phyloP scores from a whole-genome alignment of 1,140 invertebrate species.

The Centruroides vittatus region DNA sequence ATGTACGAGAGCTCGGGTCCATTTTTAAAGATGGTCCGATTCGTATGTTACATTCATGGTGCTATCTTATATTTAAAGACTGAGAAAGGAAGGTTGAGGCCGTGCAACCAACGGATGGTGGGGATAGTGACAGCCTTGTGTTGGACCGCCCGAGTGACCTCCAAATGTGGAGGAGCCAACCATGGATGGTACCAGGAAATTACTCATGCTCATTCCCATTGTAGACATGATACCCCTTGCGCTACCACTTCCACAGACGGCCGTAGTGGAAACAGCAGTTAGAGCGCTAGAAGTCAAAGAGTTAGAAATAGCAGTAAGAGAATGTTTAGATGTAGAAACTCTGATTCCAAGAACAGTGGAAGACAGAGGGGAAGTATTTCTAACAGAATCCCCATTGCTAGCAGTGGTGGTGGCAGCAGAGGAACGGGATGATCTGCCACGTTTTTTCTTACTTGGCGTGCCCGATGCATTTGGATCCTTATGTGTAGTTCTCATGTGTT shows the following conservation, averaged over 20 bases:
- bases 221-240: conserved; percentile 7
- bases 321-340: not conserved
- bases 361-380: conserved; percentile 7
- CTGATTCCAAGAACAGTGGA: not conserved
- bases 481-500: conserved; percentile 88
- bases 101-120: conserved; percentile 9
- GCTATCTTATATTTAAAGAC: conserved; percentile 3
- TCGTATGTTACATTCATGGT: no score
- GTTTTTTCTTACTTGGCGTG: conserved; percentile 59
- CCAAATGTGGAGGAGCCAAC: not conserved
- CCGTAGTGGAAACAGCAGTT: no score
- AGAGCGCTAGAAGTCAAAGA: conserved; percentile 2
- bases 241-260: no score
- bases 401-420: conserved; percentile 10
- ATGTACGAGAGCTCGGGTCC: no score
- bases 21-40: no score
- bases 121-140: not conserved
- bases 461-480: conserved; percentile 75
- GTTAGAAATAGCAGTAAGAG: conserved; percentile 4
- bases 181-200: conserved; percentile 6
- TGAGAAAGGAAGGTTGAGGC: conserved; percentile 9
- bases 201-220: conserved; percentile 12
- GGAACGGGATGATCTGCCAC: conserved; percentile 12
- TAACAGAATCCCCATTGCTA: not conserved
- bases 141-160: conserved; percentile 1